Conservation (phyloP, 2,113 vertebrate species). For the Rhabdornis inornatus region DNA sequence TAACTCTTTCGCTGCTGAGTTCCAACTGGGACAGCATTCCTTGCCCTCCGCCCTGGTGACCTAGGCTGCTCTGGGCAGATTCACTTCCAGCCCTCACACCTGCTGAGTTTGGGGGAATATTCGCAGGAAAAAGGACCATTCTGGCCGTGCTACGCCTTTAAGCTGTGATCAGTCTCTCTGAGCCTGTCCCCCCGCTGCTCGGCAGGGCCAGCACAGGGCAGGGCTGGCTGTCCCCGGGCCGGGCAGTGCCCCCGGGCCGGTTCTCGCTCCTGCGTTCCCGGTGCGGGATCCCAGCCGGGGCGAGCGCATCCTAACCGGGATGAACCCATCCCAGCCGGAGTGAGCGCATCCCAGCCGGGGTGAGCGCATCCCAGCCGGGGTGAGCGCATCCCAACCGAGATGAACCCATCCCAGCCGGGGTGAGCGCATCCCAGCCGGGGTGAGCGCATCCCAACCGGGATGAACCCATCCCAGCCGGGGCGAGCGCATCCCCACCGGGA, state of each 20-base stretch:
- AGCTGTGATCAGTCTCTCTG: neutral
- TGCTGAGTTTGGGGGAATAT: neutral
- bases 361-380: no score
- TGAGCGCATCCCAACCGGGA: no score
- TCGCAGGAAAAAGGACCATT: neutral
- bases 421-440: no score
- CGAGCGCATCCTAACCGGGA: no score
- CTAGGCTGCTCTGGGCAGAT: neutral
- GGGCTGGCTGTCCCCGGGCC: neutral
- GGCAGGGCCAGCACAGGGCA: neutral
- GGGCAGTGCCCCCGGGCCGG: fast-evolving
- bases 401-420: no score
- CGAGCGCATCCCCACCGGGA: no score
- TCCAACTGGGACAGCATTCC: neutral
- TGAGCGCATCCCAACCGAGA: no score
- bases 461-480: no score
- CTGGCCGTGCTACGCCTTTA: neutral
- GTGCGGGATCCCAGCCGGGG: neutral
- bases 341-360: no score
- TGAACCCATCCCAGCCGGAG: no score
- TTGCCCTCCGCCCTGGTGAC: neutral
- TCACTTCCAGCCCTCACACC: neutral
- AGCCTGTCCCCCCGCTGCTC: fast-evolving
- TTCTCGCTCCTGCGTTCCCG: neutral
- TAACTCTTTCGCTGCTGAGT: neutral